Conservation (phyloP, 2,797 vertebrate genomes). For the Pseudomugil gertrudae region DNA sequence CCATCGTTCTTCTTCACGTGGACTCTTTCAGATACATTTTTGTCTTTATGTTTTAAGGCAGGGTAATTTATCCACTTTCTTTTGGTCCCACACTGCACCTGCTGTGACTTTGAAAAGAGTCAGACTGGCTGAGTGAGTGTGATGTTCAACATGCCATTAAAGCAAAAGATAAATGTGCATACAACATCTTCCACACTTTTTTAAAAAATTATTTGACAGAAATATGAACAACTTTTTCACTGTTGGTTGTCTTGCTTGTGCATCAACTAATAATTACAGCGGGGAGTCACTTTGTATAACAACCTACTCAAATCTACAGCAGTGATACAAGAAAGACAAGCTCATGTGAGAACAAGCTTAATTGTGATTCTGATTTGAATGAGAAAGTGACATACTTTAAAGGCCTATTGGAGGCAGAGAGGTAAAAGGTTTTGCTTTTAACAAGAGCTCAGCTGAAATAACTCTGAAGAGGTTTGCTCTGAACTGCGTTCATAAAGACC, state of each 20-base stretch:
- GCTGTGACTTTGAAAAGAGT: constrained; percentile 62
- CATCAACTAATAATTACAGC: constrained; percentile 55
- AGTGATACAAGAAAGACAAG: constrained; percentile 21
- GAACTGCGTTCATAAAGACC: constrained; percentile 79
- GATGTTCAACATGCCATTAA: constrained; percentile 36
- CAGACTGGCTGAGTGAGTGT: constrained; percentile 49
- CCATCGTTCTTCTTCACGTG: constrained; percentile 15
- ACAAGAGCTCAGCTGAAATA: constrained; percentile 78
- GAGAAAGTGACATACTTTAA: constrained; percentile 77
- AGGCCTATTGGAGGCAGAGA: constrained; percentile 68
- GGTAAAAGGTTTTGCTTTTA: constrained; percentile 84
- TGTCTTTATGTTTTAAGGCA: constrained; percentile 32
- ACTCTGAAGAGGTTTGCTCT: constrained; percentile 73
- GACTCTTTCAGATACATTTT: constrained; percentile 27
- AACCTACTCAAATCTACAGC: constrained; percentile 57
- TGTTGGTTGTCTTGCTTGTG: constrained; percentile 13
- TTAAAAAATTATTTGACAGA: constrained; percentile 22
- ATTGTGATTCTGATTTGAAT: constrained; percentile 85
- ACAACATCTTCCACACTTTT: constrained; percentile 27
- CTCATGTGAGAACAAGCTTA: constrained; percentile 61
- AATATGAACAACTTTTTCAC: constrained; percentile 5
- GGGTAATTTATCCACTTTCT: constrained; percentile 43
- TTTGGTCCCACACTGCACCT: constrained; percentile 52
- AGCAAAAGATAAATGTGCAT: constrained; percentile 17
- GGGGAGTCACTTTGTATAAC: constrained; percentile 65